phyloP scores from a whole-genome alignment of 1,140 invertebrate genomes.

The Eciton burchellii region DNA sequence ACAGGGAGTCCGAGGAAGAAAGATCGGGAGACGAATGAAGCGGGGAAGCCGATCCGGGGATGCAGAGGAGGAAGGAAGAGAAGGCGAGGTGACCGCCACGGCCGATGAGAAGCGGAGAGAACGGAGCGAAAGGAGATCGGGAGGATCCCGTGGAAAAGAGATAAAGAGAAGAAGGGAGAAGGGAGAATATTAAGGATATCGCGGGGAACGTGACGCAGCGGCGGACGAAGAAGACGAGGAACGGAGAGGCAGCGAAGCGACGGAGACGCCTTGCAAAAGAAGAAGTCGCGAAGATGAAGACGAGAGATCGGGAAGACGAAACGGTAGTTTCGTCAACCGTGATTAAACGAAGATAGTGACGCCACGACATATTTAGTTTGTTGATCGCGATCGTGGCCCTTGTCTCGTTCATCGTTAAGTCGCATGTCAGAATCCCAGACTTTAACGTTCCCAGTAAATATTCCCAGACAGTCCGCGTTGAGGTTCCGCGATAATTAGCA shows the following conservation, averaged over 20 bases:
- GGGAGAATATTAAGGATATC: slow-evolving; percentile 14
- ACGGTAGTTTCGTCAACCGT: slow-evolving; percentile 62
- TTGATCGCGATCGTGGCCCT: slow-evolving; percentile 45
- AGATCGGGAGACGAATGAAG: slow-evolving; percentile 49
- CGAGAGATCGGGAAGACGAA: slow-evolving; percentile 53
- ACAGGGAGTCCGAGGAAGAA: slow-evolving; percentile 30
- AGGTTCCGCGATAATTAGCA: background rate
- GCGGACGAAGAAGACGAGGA: background rate
- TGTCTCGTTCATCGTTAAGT: slow-evolving; percentile 23
- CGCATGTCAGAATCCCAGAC: background rate
- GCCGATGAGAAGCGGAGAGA: background rate
- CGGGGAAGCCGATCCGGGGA: slow-evolving; percentile 11
- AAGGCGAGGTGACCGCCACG: background rate
- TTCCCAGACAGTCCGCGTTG: background rate
- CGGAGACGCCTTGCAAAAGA: slow-evolving; percentile 32
- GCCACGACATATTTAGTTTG: slow-evolving; percentile 55
- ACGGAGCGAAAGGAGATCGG: slow-evolving; percentile 49
- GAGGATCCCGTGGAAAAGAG: slow-evolving; percentile 28
- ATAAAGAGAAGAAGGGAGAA: slow-evolving; percentile 3
- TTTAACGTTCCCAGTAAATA: background rate
- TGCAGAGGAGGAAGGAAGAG: slow-evolving; percentile 52
- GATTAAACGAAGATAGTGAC: slow-evolving; percentile 55
- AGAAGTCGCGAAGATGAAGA: slow-evolving; percentile 49
- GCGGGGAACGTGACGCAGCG: slow-evolving; percentile 12
- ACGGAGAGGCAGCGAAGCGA: slow-evolving; percentile 28